Conservation (phyloP, 1,140 invertebrate genomes). For the Musca domestica region DNA sequence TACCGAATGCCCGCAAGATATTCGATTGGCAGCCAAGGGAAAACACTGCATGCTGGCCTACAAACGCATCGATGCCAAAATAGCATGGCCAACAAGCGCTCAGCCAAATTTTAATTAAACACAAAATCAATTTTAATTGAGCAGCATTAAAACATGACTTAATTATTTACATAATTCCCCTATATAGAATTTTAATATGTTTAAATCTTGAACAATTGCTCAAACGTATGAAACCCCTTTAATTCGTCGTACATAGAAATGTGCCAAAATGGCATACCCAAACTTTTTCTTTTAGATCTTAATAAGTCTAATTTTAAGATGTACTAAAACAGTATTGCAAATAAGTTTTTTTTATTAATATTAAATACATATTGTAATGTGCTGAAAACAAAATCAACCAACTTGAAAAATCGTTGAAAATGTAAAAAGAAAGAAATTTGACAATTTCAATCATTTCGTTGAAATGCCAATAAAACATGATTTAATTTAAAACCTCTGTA, state of each 20-base stretch:
- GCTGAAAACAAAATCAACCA: neutral
- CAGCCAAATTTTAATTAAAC: slow-evolving; percentile 22
- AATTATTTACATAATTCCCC: neutral
- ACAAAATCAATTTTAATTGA: neutral
- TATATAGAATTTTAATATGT: no score
- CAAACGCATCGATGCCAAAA: slow-evolving; percentile 93
- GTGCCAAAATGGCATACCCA: neutral
- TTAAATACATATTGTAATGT: neutral
- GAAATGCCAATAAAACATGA: no score
- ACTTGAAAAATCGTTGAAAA: neutral
- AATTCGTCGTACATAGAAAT: neutral
- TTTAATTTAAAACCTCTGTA: neutral
- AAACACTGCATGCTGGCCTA: slow-evolving; percentile 89
- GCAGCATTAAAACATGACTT: neutral
- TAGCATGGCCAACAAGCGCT: slow-evolving; percentile 80
- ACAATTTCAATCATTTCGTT: no score
- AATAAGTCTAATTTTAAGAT: slow-evolving; percentile 10
- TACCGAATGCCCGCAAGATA: slow-evolving; percentile 85
- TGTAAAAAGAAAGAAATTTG: neutral
- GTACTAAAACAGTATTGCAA: slow-evolving; percentile 22
- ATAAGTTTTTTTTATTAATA: slow-evolving; percentile 9
- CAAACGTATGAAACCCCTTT: neutral
- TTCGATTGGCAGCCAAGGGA: slow-evolving; percentile 68
- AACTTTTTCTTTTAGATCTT: neutral
- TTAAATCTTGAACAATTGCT: neutral